Percentiles rank a stretch among this genome's conserved stretches.
These are phyloP conservation scores for Mormyrops boulengeri DNA, from an alignment of 2,797 vertebrate species.

Conservation along the genomic window DNA sequence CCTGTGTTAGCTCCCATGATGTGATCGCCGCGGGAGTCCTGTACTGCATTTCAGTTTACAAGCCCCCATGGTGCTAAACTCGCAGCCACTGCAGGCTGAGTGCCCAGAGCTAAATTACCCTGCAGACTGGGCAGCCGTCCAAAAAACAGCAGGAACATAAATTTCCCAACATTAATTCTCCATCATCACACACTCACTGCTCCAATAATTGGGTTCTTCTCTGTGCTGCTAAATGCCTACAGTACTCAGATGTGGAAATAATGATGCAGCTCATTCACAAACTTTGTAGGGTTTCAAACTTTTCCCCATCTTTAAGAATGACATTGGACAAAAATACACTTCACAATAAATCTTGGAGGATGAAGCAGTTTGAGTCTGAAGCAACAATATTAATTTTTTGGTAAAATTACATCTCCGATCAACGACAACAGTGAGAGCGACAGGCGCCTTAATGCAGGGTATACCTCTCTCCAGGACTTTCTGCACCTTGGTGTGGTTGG, in stretches of 20 bases:
- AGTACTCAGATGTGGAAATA: neutral
- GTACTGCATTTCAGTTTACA: neutral
- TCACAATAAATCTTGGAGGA: neutral
- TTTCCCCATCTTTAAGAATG: neutral
- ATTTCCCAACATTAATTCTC: constrained; percentile 14
- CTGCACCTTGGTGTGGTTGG: constrained; percentile 92
- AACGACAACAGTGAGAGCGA: neutral
- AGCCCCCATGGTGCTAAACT: neutral
- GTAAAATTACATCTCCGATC: neutral
- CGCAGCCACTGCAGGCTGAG: neutral
- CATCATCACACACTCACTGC: neutral
- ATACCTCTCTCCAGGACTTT: constrained; percentile 92
- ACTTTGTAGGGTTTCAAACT: neutral
- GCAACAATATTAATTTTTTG: neutral
- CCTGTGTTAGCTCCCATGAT: neutral
- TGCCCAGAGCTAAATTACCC: neutral
- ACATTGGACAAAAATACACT: neutral
- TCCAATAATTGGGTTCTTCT: neutral
- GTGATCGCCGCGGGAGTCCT: neutral
- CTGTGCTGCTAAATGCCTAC: neutral
- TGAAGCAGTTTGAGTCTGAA: neutral
- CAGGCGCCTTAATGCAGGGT: neutral
- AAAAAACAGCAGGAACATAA: neutral
- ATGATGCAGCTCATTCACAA: neutral
- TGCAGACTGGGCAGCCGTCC: neutral